These are phyloP conservation scores for Neoscelio sp. DNA, from an alignment of 2,888 invertebrate species.

Conservation along the genomic window DNA sequence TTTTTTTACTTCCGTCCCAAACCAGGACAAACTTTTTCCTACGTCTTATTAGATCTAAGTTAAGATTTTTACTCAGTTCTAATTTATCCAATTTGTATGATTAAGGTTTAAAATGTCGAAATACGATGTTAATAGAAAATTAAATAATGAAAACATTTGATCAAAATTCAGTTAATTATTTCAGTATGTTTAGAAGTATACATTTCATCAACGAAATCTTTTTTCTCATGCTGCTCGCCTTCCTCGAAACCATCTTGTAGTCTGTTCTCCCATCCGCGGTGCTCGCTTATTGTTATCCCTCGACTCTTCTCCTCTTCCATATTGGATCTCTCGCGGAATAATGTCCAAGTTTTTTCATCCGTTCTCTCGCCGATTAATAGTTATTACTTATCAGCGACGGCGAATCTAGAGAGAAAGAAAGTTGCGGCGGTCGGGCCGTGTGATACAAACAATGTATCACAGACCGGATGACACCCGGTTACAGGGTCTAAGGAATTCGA, in stretches of 20 bases:
- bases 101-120: no score
- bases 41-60: no score
- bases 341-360: slow-evolving; percentile 22
- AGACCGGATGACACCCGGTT: slow-evolving; percentile 25
- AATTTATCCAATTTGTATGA: no score
- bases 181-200: no score
- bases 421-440: neutral
- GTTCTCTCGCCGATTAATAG: slow-evolving; percentile 40
- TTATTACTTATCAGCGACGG: slow-evolving; percentile 34
- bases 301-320: neutral
- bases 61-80: no score
- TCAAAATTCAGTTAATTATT: no score
- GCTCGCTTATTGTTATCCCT: slow-evolving; percentile 14
- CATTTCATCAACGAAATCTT: no score
- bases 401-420: slow-evolving; percentile 5
- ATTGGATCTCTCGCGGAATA: neutral
- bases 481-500: slow-evolving; percentile 19
- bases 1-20: no score
- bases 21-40: no score
- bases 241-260: slow-evolving; percentile 11
- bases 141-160: no score
- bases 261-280: slow-evolving; percentile 8
- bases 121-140: no score
- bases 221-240: no score
- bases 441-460: neutral